Base-by-base conservation (phyloP, 2,797 vertebrate species). In the Hemibagrus guttatus region DNA sequence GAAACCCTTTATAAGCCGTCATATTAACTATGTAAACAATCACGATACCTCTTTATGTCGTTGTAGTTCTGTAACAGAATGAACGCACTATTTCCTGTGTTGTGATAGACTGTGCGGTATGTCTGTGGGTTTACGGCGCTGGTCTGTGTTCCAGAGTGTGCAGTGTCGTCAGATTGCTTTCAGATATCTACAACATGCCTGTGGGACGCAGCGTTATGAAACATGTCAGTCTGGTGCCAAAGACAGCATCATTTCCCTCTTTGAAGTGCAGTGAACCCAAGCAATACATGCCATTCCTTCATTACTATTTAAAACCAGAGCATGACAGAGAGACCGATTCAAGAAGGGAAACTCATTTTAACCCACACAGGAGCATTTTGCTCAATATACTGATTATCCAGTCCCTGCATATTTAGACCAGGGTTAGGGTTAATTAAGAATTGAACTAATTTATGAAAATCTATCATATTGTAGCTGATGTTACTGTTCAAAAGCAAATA, bases 241-340 rank as follows among this genome's bases (percentile, higher is more conserved):
- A 52, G 26, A 84, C 16, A 46, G 56, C 84, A 81, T 88, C 80
- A 61, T 14, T 78, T 39, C 59, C n/a, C 42, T 90, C 91, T 94
- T 93, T 94, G 93, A 94, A 92, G 93, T 91, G 91, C 87, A 90
- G 35, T 90, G 89, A 89, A 88, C 92, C 90, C 93, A 92, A 93
- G 91, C 89, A 90, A 90, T 90, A 92, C n/a, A 35, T 78, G 12
- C 52, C 9, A 61, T 61, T 11, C n/a, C 49, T 75, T 19, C n/a
- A 56, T 14, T 17, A 35, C 52, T 78, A 35, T 31, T 12, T 35
- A 78, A 31, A 31, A 39, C 56, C 14, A 19, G 21, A 39, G 6
- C 12, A 42, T 61, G 56, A 42, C 78, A 61, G 71, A 74, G 12
- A 78, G 16, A 54, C 52, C 28, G 46, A 19, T 74, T 74, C 42